Percentiles rank a stretch among this genome's conserved stretches.
These are phyloP conservation scores for Mormyrus lacerda DNA, from an alignment of 2,113 vertebrate species.

Conservation along the genomic window DNA sequence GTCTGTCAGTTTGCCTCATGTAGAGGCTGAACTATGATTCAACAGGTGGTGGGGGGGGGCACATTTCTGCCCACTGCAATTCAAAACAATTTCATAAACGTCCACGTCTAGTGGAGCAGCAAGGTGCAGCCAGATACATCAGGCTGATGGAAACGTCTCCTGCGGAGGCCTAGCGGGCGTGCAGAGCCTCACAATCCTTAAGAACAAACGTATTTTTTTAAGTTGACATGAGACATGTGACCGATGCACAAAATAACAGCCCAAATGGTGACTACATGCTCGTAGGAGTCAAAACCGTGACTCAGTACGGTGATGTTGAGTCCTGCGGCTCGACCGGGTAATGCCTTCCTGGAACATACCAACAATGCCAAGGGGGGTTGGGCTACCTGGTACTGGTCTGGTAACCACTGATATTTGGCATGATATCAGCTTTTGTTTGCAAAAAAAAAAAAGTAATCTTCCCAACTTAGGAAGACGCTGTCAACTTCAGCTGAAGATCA, in stretches of 20 bases:
- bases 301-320: background rate
- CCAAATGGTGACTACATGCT: background rate
- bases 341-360: background rate
- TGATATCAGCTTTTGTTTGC: background rate
- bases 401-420: background rate
- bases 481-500: background rate
- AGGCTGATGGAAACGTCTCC: background rate
- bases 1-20: conserved; percentile 25
- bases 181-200: background rate
- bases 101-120: conserved; percentile 19
- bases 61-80: conserved; percentile 39
- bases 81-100: conserved; percentile 56
- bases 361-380: background rate
- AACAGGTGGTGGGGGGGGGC: conserved; percentile 13
- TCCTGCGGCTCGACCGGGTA: background rate
- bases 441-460: background rate
- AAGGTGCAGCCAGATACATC: conserved; percentile 27
- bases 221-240: background rate
- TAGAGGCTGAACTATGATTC: conserved; percentile 21
- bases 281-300: background rate
- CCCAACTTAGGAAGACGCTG: background rate
- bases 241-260: background rate
- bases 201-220: background rate
- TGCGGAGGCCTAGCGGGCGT: background rate
- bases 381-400: background rate